These are phyloP conservation scores for Muscina levida DNA, from an alignment of 2,888 invertebrate species.

Conservation along the genomic window DNA sequence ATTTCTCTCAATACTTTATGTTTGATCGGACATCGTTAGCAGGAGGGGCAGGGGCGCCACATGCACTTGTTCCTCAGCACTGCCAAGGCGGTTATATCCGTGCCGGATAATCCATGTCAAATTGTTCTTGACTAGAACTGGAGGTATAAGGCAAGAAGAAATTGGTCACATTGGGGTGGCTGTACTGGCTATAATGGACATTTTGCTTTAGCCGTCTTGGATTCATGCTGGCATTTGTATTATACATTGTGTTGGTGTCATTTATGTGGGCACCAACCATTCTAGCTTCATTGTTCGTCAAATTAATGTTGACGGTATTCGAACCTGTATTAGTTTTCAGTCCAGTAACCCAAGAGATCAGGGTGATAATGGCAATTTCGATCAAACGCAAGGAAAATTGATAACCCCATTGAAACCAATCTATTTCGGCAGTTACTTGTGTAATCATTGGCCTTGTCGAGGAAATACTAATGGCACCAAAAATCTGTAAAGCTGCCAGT, in stretches of 20 bases:
- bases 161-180: slow-evolving; percentile 83
- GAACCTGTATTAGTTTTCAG: slow-evolving; percentile 81
- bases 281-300: slow-evolving; percentile 58
- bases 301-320: slow-evolving; percentile 62
- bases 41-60: background rate
- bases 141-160: slow-evolving; percentile 91
- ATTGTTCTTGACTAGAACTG: slow-evolving; percentile 91
- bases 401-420: slow-evolving; percentile 96
- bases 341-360: slow-evolving; percentile 93
- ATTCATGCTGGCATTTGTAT: slow-evolving; percentile 59
- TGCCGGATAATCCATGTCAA: slow-evolving; percentile 91
- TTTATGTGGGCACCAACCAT: slow-evolving; percentile 77
- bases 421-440: slow-evolving; percentile 81
- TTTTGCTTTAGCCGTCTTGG: slow-evolving; percentile 85
- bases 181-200: slow-evolving; percentile 79
- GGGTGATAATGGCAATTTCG: slow-evolving; percentile 92
- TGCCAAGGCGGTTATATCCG: slow-evolving; percentile 27
- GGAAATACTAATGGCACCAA: slow-evolving; percentile 87
- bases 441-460: slow-evolving; percentile 66
- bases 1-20: slow-evolving; percentile 18
- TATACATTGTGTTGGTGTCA: slow-evolving; percentile 58
- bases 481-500: slow-evolving; percentile 91
- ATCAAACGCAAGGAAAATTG: slow-evolving; percentile 91
- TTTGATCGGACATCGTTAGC: background rate
- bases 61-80: slow-evolving; percentile 2